These are phyloP conservation scores for Eurois occulta DNA, from an alignment of 2,888 invertebrate species.

Conservation along the genomic window DNA sequence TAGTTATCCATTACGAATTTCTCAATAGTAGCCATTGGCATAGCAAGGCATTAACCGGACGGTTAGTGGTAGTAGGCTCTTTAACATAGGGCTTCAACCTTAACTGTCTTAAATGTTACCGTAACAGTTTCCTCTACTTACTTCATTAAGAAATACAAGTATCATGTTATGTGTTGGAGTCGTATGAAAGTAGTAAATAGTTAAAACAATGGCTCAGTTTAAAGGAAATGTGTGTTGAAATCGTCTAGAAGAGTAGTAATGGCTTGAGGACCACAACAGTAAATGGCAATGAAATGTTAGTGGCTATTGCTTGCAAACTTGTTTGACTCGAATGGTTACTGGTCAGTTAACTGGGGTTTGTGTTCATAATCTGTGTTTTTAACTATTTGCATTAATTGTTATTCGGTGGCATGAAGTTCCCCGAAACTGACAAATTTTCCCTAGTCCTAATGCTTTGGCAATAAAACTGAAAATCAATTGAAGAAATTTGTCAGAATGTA, in stretches of 20 bases:
- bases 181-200: not conserved
- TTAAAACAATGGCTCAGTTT: slow-evolving; percentile 20
- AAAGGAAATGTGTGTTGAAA: slow-evolving; percentile 25
- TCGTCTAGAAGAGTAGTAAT: slow-evolving; percentile 21
- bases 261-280: slow-evolving; percentile 8
- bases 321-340: slow-evolving; percentile 6
- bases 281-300: slow-evolving; percentile 42
- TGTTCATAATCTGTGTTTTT: not conserved
- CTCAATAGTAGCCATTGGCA: not conserved
- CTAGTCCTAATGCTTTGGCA: no score
- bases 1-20: not conserved
- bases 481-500: no score
- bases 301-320: slow-evolving; percentile 42
- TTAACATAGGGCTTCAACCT: not conserved
- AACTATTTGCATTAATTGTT: not conserved
- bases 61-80: not conserved
- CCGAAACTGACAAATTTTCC: no score
- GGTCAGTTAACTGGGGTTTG: slow-evolving; percentile 15
- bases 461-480: no score
- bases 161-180: not conserved
- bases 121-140: not conserved
- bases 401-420: not conserved
- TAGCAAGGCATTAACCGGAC: not conserved
- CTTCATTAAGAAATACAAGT: not conserved
- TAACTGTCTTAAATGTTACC: not conserved